Evolutionary conservation across 2,113 vertebrate species (phyloP).

Genomic region (Pseudorhombus dupliciocellatus): DNA sequence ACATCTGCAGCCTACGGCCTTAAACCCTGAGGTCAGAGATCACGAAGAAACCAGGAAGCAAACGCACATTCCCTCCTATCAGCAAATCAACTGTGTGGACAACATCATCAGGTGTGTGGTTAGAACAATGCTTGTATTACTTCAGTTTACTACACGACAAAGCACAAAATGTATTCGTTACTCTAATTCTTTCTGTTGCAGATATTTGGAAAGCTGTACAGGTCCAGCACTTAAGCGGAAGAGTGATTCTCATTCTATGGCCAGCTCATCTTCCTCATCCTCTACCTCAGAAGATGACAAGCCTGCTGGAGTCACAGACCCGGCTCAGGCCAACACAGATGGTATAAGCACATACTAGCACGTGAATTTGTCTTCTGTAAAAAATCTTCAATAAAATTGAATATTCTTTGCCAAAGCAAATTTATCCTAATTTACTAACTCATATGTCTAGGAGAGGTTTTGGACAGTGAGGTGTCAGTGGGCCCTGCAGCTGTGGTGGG

Average conservation of each 20-base stretch:
- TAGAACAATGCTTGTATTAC: not conserved
- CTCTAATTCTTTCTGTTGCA: conserved; percentile 48
- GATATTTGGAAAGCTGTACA: conserved; percentile 88
- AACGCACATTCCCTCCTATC: conserved; percentile 85
- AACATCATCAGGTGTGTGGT: conserved; percentile 86
- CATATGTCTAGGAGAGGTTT: conserved; percentile 59
- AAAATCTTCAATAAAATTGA: too few relatives aligned
- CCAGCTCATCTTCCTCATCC: conserved; percentile 84
- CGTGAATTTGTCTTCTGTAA: not conserved
- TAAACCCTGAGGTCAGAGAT: conserved; percentile 62
- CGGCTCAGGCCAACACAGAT: conserved; percentile 50
- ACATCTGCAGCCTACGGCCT: conserved; percentile 29
- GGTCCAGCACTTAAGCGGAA: conserved; percentile 88
- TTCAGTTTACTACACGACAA: not conserved
- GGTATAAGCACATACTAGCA: conserved; percentile 71
- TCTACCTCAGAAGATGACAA: conserved; percentile 87
- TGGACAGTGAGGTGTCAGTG: conserved; percentile 72
- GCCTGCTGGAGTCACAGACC: conserved; percentile 58
- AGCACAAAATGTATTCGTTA: not conserved
- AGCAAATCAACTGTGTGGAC: conserved; percentile 92
- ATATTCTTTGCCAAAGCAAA: not conserved
- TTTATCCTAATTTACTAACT: conserved; percentile 18
- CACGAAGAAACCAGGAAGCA: conserved; percentile 74
- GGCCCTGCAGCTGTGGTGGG: conserved; percentile 70
- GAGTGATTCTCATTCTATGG: conserved; percentile 80